Percentiles rank a stretch among this genome's conserved stretches.
Evolutionary conservation across 2,113 vertebrate genomes (phyloP).

Genomic region (Kobus ellipsiprymnus): DNA sequence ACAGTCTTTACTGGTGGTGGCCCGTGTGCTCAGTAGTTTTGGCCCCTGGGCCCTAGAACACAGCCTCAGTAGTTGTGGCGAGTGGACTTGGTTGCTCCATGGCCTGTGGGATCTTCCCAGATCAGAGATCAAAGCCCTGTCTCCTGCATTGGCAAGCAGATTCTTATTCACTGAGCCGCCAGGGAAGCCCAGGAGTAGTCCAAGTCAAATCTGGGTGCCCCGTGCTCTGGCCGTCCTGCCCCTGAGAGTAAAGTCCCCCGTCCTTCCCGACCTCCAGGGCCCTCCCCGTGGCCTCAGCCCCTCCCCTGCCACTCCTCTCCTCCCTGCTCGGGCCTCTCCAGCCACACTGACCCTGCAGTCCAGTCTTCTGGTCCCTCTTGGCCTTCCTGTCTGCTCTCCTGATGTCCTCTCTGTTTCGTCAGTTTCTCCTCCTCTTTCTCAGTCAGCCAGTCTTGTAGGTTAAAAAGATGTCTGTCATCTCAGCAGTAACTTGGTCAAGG

Average conservation of each 20-base stretch:
- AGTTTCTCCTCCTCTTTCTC: neutral
- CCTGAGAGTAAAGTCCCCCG: neutral
- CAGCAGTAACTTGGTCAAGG: neutral
- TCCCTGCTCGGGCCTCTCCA: neutral
- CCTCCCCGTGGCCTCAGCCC: accelerated
- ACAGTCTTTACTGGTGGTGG: neutral
- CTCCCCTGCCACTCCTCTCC: neutral
- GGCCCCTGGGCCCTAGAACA: neutral
- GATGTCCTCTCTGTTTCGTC: neutral
- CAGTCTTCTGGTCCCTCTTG: neutral
- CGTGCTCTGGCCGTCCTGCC: neutral
- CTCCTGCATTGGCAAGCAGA: neutral
- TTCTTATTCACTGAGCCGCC: neutral
- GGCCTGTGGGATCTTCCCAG: neutral
- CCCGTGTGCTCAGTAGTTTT: neutral
- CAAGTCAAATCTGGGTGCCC: neutral
- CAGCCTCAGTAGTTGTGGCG: neutral
- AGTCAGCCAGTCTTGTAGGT: neutral
- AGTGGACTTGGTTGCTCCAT: neutral
- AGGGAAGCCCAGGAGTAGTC: neutral
- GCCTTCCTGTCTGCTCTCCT: neutral
- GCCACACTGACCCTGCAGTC: neutral
- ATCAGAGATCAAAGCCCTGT: neutral
- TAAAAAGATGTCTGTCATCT: neutral
- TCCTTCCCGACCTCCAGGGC: neutral